Base-by-base conservation (phyloP, 1,140 invertebrate species). In the Lepidostoma basale region DNA sequence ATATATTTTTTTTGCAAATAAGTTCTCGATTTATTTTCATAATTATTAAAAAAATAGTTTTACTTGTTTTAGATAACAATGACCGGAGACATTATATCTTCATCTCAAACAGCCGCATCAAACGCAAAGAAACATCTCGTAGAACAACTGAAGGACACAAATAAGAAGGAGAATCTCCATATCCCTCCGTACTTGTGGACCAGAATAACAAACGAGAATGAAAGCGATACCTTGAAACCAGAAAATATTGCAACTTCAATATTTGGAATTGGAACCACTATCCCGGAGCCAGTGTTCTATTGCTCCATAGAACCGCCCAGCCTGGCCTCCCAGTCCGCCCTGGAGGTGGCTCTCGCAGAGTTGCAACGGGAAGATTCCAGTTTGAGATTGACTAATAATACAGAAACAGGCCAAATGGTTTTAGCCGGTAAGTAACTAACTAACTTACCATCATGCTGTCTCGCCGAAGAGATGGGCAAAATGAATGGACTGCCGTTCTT, bases 221-320 rank as follows among this genome's bases (percentile, higher is more conserved):
- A 60, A 14, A 49, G n/a, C 1, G 56, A 62, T 9, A 2, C 25
- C 18, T 18, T 10, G 3, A 36, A 67, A 47, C 25, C 26, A n/a
- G 59, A 67, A 47, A 47, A 40, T n/a, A 45, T 18, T 6, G 63
- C 75, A 70, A 64, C 73, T 3, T 72, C 73, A 18, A 74, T 80
- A 63, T 89, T 85, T 83, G 74, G 84, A 74, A 68, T 78, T 59
- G 88, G 89, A 10, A 83, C 92, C 1, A 84, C 86, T 44, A 81
- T 96, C 66, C 95, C 95, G 0, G 91, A 97, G 75, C 96, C 97
- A 1, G 97, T 99, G 0, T 99, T 98, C 80, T 97, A 98, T 76
- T 98, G 97, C 79, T 95, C 95, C 0, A 91, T 99, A 56, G 98
- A 99, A 83, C 90, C 97, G 0, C 91, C 95, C 0, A 95, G 92